Evolutionary conservation across 35 echinoderm and acorn worm genomes (phyloP), one percentile per base, ranked within the genome.

Genomic region (Stichopus chloronotus): DNA sequence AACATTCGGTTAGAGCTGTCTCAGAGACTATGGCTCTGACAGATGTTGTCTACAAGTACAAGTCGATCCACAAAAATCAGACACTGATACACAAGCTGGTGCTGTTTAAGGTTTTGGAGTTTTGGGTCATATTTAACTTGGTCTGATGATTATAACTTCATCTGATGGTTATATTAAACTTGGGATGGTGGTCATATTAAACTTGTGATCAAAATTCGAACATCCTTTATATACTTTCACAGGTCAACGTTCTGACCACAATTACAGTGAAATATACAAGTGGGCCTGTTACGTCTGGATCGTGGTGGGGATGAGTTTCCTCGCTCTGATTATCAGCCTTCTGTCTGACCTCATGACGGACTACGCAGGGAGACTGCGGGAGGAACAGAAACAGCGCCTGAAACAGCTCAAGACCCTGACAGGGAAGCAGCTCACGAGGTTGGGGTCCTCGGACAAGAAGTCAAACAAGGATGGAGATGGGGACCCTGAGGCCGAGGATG

Each of bases 221-320:
- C 30, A 43, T 43, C 30, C 30, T 43, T 43, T 43, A 3, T 43
- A 43, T 65, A 69, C 83, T 79, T 12, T 56, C n/a, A 52, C 84
- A 98, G 96, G 94, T 9, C 72, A 60, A 52, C 83, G 88, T 53
- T 72, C 94, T n/a, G 94, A 93, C 25, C 90, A 78, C 25, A 9
- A 78, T 7, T 98, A 95, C 83, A 59, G 52, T n/a, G 60, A 55
- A 12, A 16, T 98, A 8, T 95, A 98, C 79, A 92, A 94, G 59
- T 94, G 95, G 92, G 74, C 83, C 1, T 82, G 68, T 8, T 90
- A 92, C 78, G 24, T 83, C 76, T 98, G 96, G 96, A 98, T 98
- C 63, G 71, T 98, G 56, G 74, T 98, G 0, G 96, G 96, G 22
- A 92, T 98, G 30, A 90, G 90, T 54, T 88, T 92, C 93, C 57